These are phyloP conservation scores for Hipparchia semele DNA, from an alignment of 2,888 invertebrate genomes.

Conservation along the genomic window DNA sequence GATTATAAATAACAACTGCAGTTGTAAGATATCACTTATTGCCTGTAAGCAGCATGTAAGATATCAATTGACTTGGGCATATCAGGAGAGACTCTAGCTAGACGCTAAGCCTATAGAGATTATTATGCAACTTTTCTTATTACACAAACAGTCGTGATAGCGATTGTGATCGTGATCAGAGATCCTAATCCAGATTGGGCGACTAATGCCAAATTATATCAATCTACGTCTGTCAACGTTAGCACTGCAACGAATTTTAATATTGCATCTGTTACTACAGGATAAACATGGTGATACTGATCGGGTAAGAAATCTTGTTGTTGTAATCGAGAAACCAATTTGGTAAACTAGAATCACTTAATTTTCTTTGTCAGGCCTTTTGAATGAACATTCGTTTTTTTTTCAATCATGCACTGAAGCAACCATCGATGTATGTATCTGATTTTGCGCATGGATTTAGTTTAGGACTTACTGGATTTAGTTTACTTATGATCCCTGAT, in stretches of 20 bases:
- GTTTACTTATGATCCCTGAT: too few relatives aligned
- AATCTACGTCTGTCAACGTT: constrained; percentile 6
- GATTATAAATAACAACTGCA: too few relatives aligned
- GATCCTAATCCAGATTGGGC: constrained; percentile 11
- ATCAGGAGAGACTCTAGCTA: not conserved
- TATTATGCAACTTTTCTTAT: constrained; percentile 1
- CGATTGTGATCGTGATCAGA: not conserved
- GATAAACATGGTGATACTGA: not conserved
- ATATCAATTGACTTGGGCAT: too few relatives aligned
- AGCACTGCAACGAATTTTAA: not conserved
- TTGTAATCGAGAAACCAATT: not conserved
- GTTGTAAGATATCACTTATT: too few relatives aligned
- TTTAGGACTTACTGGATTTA: too few relatives aligned
- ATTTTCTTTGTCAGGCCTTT: too few relatives aligned
- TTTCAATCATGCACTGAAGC: too few relatives aligned
- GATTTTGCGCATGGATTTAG: too few relatives aligned
- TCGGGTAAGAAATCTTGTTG: too few relatives aligned
- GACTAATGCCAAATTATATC: constrained; percentile 10
- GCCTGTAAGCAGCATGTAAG: too few relatives aligned
- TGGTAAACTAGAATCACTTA: not conserved
- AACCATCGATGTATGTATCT: too few relatives aligned
- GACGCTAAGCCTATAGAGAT: not conserved
- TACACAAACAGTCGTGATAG: constrained; percentile 1
- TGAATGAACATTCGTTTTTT: too few relatives aligned
- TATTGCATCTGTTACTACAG: constrained; percentile 4